Evolutionary conservation across 1,140 invertebrate genomes (phyloP).

Genomic region (Solenopsis invicta): DNA sequence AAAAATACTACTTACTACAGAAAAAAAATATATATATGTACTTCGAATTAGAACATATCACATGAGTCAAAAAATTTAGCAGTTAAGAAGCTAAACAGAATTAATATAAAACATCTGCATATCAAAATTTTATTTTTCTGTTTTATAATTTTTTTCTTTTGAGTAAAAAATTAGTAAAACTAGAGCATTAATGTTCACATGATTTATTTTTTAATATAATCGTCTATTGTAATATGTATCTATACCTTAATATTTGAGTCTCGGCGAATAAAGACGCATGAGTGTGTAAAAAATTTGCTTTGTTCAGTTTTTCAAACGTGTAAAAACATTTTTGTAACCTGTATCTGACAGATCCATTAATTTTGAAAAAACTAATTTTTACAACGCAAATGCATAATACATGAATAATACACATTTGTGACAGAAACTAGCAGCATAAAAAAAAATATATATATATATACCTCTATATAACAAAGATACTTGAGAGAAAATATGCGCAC

Average conservation of each 20-base stretch:
- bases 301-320: conserved; percentile 4
- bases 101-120: neutral
- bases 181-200: neutral
- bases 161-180: neutral
- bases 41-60: conserved; percentile 6
- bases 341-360: neutral
- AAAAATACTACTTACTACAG: neutral
- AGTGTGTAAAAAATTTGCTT: neutral
- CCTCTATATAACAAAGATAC: conserved; percentile 22
- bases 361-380: conserved; percentile 1
- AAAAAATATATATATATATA: neutral
- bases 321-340: conserved; percentile 2
- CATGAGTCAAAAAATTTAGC: neutral
- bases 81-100: neutral
- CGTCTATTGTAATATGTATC: conserved; percentile 2
- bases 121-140: neutral
- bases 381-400: conserved; percentile 2
- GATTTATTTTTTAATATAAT: conserved; percentile 16
- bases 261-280: conserved; percentile 32
- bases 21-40: neutral
- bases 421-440: conserved; percentile 11
- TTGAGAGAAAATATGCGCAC: conserved; percentile 23
- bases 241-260: conserved; percentile 22
- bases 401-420: conserved; percentile 3
- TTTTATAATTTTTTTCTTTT: neutral